Evolutionary conservation across 2,888 invertebrate species (phyloP).

Genomic region (Tolmerus cingulatus): DNA sequence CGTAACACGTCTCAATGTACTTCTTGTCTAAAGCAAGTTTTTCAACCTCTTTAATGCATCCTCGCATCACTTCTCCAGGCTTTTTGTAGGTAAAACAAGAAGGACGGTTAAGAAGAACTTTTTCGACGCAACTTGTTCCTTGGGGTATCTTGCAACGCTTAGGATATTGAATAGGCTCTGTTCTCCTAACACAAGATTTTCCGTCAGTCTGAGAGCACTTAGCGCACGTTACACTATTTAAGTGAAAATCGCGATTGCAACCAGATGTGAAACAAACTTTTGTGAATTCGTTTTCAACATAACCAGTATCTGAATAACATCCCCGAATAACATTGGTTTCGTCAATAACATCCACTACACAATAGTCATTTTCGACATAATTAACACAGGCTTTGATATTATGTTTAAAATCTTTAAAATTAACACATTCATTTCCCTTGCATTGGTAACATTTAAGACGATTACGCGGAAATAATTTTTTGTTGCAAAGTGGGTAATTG

Average conservation of each 20-base stretch:
- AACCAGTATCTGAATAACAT: conserved; percentile 33
- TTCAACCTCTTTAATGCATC: conserved; percentile 56
- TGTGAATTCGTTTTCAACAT: not conserved
- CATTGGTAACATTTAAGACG: conserved; percentile 42
- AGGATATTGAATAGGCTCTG: not conserved
- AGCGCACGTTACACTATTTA: not conserved
- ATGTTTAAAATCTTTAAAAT: not conserved
- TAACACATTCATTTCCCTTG: conserved; percentile 11
- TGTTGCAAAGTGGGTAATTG: not conserved
- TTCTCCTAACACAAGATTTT: not conserved
- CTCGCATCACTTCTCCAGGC: conserved; percentile 54
- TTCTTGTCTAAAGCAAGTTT: conserved; percentile 52
- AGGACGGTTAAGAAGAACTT: not conserved
- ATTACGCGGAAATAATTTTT: not conserved
- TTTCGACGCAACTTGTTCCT: not conserved
- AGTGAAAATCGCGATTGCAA: not conserved
- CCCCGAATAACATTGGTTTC: conserved; percentile 31
- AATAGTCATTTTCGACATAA: conserved; percentile 23
- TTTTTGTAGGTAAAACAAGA: conserved; percentile 54
- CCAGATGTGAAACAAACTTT: not conserved
- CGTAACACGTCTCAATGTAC: conserved; percentile 49
- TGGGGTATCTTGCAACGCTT: not conserved
- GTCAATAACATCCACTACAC: conserved; percentile 43
- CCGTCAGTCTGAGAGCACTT: not conserved
- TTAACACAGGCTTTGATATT: conserved; percentile 6